Percentiles rank a stretch among this genome's conserved stretches.
Evolutionary conservation across 2,888 invertebrate species (phyloP).

Genomic region (Drosophila incognita): DNA sequence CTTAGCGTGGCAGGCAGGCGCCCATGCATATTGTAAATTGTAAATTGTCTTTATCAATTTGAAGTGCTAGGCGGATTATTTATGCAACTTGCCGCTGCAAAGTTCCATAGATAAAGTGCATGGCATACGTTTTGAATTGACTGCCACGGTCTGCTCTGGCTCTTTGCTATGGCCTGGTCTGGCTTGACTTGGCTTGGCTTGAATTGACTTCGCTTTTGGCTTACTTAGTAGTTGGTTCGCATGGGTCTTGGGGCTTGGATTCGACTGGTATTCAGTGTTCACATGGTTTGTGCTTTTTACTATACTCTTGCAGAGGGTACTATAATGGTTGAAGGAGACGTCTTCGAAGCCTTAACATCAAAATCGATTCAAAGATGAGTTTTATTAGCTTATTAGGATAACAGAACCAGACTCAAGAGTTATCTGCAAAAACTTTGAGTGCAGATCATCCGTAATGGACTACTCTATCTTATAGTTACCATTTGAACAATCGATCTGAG

Average conservation of each 20-base stretch:
- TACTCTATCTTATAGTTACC: neutral
- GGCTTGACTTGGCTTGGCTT: slow-evolving; percentile 6
- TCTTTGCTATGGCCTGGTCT: slow-evolving; percentile 13
- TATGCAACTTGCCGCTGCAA: slow-evolving; percentile 73
- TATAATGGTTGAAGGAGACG: neutral
- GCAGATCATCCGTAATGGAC: neutral
- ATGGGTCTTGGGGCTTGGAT: slow-evolving; percentile 23
- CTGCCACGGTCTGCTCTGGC: slow-evolving; percentile 16
- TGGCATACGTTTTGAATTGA: slow-evolving; percentile 26
- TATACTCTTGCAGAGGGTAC: slow-evolving; percentile 1
- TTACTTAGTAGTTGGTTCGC: slow-evolving; percentile 38
- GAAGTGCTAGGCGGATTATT: slow-evolving; percentile 77
- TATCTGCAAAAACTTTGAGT: neutral
- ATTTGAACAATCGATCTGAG: neutral
- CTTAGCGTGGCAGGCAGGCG: slow-evolving; percentile 40
- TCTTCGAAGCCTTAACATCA: neutral
- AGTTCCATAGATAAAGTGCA: slow-evolving; percentile 76
- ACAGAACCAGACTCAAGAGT: neutral
- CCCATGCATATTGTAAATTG: slow-evolving; percentile 65
- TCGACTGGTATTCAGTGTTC: slow-evolving; percentile 36
- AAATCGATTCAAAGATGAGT: neutral
- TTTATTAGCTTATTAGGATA: neutral
- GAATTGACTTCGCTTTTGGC: slow-evolving; percentile 21
- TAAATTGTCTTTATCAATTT: slow-evolving; percentile 81
- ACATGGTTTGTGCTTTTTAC: slow-evolving; percentile 32